Conservation (phyloP, 2,797 vertebrate genomes). For the Gymnothorax reevesii region DNA sequence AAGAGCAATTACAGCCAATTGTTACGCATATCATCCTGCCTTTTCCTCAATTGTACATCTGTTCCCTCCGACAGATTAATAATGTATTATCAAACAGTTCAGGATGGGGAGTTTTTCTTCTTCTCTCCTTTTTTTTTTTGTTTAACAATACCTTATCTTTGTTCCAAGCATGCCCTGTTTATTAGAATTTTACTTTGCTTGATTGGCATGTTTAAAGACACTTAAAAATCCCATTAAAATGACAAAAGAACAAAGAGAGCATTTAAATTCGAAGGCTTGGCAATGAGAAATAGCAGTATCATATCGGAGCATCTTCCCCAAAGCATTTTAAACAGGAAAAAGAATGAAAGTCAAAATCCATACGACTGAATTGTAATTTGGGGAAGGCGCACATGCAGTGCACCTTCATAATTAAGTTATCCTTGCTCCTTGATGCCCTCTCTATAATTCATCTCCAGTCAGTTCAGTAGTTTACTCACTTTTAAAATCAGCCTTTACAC, state of each 20-base stretch:
- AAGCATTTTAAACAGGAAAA: neutral
- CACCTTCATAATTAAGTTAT: neutral
- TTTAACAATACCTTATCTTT: neutral
- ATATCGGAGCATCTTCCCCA: neutral
- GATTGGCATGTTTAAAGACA: neutral
- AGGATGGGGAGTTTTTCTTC: neutral
- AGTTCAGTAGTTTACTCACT: neutral
- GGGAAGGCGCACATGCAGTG: neutral
- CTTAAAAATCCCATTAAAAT: slow-evolving; percentile 10
- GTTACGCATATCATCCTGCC: slow-evolving; percentile 16
- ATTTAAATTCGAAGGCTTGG: neutral
- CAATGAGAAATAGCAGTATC: neutral
- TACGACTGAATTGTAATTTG: neutral
- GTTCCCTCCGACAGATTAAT: slow-evolving; percentile 23
- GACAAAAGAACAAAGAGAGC: slow-evolving; percentile 10
- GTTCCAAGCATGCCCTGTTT: slow-evolving; percentile 9
- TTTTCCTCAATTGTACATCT: slow-evolving; percentile 24
- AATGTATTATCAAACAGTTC: slow-evolving; percentile 19
- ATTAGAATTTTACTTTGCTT: slow-evolving; percentile 16
- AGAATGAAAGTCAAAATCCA: neutral
- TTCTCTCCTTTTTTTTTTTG: too few species aligned
- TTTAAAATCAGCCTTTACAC: neutral
- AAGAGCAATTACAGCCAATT: slow-evolving; percentile 32
- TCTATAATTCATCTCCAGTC: neutral
- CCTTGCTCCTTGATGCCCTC: neutral